Base-by-base conservation (phyloP, 2,797 vertebrate genomes). In the Delichon dasypus region DNA sequence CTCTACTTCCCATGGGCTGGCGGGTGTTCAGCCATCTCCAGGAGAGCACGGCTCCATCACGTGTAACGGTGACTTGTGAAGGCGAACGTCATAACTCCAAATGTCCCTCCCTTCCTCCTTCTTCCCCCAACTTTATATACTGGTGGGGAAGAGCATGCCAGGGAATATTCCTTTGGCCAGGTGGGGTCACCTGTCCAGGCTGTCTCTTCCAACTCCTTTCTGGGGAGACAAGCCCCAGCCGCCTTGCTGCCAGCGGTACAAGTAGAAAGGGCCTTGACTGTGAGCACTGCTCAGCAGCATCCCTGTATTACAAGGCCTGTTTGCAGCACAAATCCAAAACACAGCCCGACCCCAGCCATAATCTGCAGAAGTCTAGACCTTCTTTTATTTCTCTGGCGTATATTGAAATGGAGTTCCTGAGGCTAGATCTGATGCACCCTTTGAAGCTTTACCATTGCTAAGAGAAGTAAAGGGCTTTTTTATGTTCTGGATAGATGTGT, bases 61-160 rank as follows among this genome's bases (percentile, higher is more conserved):
- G 0, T n/a, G 12, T 65, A 14, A 34, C 0, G 0, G 38, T 58
- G 34, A 51, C 29, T 47, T 53, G 51, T 9, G 30, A 40, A 42
- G n/a, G 34, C 38, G 66, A 47, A 7, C 11, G 11, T 16, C 25
- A 0, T 53, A 21, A 58, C 13, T 71, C 38, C n/a, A 22, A 40
- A 58, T 32, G 13, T 20, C 51, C 38, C 12, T 74, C 29, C 15
- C 30, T 77, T 65, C n/a, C 18, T 77, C 7, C 15, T 53, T 6
- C 51, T 57, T 34, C 11, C 9, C 21, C 7, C 1, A 3, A 2
- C 22, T 27, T 84, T 47, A 19, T 60, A 27, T 47, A 47, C 18
- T 22, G 51, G 11, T 38, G 38, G 38, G 38, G 38, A 38, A 38
- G 11, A 58, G 10, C 38, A 32, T 60, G 30, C 22, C 32, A 15